These are phyloP conservation scores for Chamaetylas fuelleborni DNA, from an alignment of 2,113 vertebrate genomes.

Conservation along the genomic window DNA sequence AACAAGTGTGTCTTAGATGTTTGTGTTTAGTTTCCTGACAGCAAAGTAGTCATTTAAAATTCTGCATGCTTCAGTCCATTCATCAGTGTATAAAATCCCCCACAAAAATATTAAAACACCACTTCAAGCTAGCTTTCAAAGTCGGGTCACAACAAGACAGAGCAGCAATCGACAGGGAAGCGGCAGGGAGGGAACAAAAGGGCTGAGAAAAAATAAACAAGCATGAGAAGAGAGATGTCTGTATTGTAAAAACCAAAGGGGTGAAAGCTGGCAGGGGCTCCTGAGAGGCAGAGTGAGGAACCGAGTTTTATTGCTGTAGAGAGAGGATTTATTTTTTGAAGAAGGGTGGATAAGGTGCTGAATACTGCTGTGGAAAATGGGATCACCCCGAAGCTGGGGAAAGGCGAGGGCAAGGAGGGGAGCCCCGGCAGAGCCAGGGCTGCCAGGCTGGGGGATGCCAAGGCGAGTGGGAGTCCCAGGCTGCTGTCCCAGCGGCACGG, in stretches of 20 bases:
- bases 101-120: background rate
- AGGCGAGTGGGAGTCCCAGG: background rate
- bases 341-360: background rate
- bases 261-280: background rate
- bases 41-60: background rate
- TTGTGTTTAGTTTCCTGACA: background rate
- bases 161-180: background rate
- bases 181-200: background rate
- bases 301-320: fast-evolving
- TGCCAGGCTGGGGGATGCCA: fast-evolving
- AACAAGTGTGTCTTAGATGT: background rate
- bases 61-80: background rate
- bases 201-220: background rate
- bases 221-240: background rate
- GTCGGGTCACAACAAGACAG: background rate
- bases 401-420: background rate
- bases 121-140: background rate
- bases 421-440: background rate
- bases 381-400: background rate
- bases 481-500: background rate
- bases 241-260: background rate
- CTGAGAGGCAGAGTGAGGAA: background rate
- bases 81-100: background rate
- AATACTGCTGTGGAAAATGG: background rate
- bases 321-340: background rate